phyloP scores from a whole-genome alignment of 2,797 vertebrate genomes.

The Cryptoprocta ferox region DNA sequence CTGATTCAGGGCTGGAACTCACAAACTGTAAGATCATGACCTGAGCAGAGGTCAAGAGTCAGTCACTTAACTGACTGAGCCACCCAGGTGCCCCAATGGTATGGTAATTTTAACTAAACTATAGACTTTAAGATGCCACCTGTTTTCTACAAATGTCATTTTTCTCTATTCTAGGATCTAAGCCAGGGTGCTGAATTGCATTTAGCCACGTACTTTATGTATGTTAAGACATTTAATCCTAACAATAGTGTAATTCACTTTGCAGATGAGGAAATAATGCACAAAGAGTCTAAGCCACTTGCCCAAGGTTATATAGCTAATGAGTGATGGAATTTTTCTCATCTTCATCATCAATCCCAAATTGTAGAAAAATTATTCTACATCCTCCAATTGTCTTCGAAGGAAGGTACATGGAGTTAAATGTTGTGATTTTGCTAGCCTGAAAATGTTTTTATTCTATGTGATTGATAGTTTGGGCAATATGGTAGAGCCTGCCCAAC shows the following conservation, averaged over 20 bases:
- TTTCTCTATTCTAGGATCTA: not conserved
- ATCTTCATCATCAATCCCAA: not conserved
- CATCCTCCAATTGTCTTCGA: not conserved
- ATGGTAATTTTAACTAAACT: not conserved
- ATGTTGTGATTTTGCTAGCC: not conserved
- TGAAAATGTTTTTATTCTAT: constrained; percentile 1
- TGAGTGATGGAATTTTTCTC: not conserved
- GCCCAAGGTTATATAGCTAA: not conserved
- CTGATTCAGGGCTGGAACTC: too few relatives aligned
- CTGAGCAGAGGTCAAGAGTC: too few relatives aligned
- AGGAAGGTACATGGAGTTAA: not conserved
- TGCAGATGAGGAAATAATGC: constrained; percentile 17
- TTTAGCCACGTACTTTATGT: constrained; percentile 17
- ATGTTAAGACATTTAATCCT: not conserved
- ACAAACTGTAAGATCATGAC: too few relatives aligned
- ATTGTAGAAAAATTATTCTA: not conserved
- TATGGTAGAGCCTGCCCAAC: not conserved
- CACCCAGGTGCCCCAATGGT: not conserved
- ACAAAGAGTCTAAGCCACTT: not conserved
- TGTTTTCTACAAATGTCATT: not conserved
- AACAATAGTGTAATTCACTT: not conserved
- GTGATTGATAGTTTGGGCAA: not conserved
- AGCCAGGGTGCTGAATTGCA: not conserved
- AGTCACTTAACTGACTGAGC: too few relatives aligned
- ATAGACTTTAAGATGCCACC: not conserved